Evolutionary conservation across 2,797 vertebrate genomes (phyloP), one percentile per base, ranked within the genome.

Genomic region (Sorex maritimensis): DNA sequence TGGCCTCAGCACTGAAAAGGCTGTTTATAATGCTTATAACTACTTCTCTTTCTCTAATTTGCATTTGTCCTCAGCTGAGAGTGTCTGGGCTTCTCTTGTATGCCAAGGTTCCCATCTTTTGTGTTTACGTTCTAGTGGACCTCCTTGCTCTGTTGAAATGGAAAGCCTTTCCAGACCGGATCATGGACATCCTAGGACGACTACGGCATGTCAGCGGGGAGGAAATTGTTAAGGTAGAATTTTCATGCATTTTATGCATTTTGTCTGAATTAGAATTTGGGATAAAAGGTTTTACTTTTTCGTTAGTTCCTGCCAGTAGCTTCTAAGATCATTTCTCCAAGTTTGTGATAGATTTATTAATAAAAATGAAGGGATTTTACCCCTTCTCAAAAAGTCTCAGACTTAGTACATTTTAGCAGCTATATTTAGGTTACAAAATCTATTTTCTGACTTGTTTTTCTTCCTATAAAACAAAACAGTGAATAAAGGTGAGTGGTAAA

Each of bases 141-240:
- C 98, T 99, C 55, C 98, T 99, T 91, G 99, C 99, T 93, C 98
- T 99, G n/a, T 98, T 99, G 97, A 99, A 99, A 94, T 99, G 99
- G 99, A 99, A 99, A 95, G 99, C 99, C 87, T 99, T 99, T 94
- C 99, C 99, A 6, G 99, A 99, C 95, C 98, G 99, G 65, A 99
- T 99, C 92, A 98, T 99, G 98, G 99, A 99, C 97, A 99, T 99
- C 97, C 98, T 99, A 19, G 99, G 99, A 68, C 98, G 99, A 85
- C 97, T 99, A 78, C 99, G 99, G 23, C 99, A 99, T 23, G 99
- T 99, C 97, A 99, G 98, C 7, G 99, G 99, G 41, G 99, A 99
- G 97, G 99, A 99, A 97, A 99, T 99, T 84, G 99, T 99, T 94
- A 99, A 99, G 99, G 99, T 99, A 97, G 68, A 87, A 46, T 19